Percentiles rank a stretch among this genome's conserved stretches.
phyloP scores from a whole-genome alignment of 2,888 invertebrate species.

The Trimorus sp. region DNA sequence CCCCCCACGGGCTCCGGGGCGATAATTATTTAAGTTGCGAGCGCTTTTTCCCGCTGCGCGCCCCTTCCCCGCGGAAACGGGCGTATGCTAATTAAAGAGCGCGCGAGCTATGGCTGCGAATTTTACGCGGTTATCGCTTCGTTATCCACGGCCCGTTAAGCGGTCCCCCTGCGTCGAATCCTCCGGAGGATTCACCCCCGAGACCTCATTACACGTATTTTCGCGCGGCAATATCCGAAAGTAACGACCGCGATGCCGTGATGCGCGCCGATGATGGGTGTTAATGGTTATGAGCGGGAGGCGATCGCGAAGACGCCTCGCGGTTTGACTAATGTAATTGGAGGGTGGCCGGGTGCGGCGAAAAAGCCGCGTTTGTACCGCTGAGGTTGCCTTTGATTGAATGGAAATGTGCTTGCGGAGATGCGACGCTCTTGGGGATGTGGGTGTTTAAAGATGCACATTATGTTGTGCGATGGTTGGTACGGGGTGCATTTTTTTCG shows the following conservation, averaged over 20 bases:
- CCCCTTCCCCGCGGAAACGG: constrained; percentile 44
- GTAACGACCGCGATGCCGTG: constrained; percentile 41
- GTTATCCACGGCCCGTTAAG: constrained; percentile 72
- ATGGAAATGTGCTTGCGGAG: too few species aligned
- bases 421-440: too few species aligned
- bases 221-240: constrained; percentile 42
- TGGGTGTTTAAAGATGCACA: too few species aligned
- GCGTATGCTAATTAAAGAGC: constrained; percentile 78
- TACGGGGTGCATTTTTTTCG: too few species aligned
- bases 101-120: constrained; percentile 70
- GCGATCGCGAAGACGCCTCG: constrained; percentile 5
- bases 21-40: constrained; percentile 79
- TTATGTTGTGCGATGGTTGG: too few species aligned
- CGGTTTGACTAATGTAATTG: constrained; percentile 39
- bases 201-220: constrained; percentile 69
- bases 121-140: constrained; percentile 75
- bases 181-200: constrained; percentile 68
- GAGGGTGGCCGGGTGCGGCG: neutral
- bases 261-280: constrained; percentile 37
- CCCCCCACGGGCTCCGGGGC: constrained; percentile 73
- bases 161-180: constrained; percentile 67
- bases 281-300: constrained; percentile 28
- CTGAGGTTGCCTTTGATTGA: too few species aligned
- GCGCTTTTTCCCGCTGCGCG: constrained; percentile 29
- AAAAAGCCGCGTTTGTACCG: neutral